Conservation (phyloP, 92 coral and sea anemone genomes). For the Epizoanthus rinbou region DNA sequence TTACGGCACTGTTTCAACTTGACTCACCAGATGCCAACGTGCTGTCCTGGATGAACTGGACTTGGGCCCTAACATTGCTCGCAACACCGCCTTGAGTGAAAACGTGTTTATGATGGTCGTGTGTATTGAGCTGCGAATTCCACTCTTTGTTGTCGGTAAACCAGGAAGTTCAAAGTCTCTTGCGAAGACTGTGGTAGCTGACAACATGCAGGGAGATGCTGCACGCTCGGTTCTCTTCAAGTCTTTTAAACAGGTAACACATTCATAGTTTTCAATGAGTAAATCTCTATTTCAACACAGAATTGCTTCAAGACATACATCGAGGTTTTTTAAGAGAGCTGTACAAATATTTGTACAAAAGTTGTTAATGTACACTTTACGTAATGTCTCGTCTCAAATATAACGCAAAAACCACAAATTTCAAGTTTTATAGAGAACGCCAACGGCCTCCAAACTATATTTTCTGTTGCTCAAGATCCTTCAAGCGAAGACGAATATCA, state of each 20-base stretch:
- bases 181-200: slow-evolving; percentile 83
- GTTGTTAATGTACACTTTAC: no score
- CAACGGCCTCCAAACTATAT: no score
- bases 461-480: no score
- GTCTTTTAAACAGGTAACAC: slow-evolving; percentile 65
- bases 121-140: slow-evolving; percentile 89
- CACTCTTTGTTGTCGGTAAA: slow-evolving; percentile 92
- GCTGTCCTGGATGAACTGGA: slow-evolving; percentile 71
- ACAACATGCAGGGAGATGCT: slow-evolving; percentile 75
- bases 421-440: no score
- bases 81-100: slow-evolving; percentile 79
- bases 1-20: neutral
- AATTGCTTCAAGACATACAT: no score
- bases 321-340: no score
- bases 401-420: no score
- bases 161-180: slow-evolving; percentile 93
- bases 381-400: no score
- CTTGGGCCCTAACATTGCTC: slow-evolving; percentile 81
- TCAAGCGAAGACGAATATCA: no score
- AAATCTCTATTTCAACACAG: neutral
- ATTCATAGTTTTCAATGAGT: neutral
- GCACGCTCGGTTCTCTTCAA: slow-evolving; percentile 64
- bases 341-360: no score
- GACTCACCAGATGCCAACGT: slow-evolving; percentile 65
- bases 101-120: slow-evolving; percentile 96